Evolutionary conservation across 2,797 vertebrate species (phyloP).

Genomic region (Aulostomus chinensis): DNA sequence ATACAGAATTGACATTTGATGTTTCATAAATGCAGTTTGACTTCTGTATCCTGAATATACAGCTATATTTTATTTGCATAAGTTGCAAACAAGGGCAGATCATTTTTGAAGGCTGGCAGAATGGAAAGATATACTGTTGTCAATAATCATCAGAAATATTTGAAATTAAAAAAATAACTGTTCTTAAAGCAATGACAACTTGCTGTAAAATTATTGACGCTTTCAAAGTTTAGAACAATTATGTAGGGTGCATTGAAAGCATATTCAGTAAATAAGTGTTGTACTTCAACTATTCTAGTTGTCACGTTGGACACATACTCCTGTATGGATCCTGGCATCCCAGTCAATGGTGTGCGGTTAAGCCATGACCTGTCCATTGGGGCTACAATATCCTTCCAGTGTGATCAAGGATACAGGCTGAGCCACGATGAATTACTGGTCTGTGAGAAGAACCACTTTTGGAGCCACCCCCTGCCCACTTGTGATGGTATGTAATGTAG

Average conservation of each 20-base stretch:
- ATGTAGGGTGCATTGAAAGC: neutral
- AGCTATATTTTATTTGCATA: constrained; percentile 10
- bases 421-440: constrained; percentile 93
- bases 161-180: no score
- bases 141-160: no score
- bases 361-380: constrained; percentile 96
- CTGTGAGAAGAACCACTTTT: constrained; percentile 98
- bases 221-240: neutral
- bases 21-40: constrained; percentile 19
- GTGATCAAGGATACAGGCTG: constrained; percentile 91
- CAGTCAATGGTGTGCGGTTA: constrained; percentile 90
- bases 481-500: constrained; percentile 88
- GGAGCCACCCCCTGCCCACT: constrained; percentile 94
- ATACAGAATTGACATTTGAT: constrained; percentile 24
- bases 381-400: constrained; percentile 92
- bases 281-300: constrained; percentile 69
- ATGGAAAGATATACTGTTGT: neutral
- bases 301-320: constrained; percentile 97
- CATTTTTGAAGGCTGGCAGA: neutral
- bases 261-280: neutral
- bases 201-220: no score
- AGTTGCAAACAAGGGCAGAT: neutral
- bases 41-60: neutral
- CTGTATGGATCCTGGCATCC: constrained; percentile 96
- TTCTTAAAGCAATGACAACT: no score